phyloP scores from a whole-genome alignment of 2,888 invertebrate species.

The Orthosia incerta region DNA sequence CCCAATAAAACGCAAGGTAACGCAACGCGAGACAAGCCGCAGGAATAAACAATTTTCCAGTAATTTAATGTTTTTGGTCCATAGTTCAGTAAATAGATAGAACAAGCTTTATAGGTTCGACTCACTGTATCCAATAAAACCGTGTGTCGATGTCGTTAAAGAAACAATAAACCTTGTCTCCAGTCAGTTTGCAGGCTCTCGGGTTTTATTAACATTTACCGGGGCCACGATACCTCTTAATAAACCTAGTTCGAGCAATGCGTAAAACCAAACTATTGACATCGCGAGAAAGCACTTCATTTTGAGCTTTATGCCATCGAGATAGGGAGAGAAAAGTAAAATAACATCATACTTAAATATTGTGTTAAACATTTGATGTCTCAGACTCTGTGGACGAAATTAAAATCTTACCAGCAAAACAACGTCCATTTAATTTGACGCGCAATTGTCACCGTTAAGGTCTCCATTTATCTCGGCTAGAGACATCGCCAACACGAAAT shows the following conservation, averaged over 20 bases:
- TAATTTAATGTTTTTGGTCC: slow-evolving; percentile 13
- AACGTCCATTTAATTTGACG: slow-evolving; percentile 35
- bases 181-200: slow-evolving; percentile 59
- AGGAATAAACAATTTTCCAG: not conserved
- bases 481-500: slow-evolving; percentile 22
- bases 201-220: slow-evolving; percentile 69
- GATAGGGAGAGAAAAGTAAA: slow-evolving; percentile 27
- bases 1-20: not conserved
- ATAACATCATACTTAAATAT: slow-evolving; percentile 4
- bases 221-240: slow-evolving; percentile 59
- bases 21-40: not conserved
- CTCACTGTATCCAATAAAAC: slow-evolving; percentile 68
- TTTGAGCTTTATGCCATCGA: slow-evolving; percentile 28
- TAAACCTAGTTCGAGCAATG: slow-evolving; percentile 62
- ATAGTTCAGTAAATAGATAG: slow-evolving; percentile 23
- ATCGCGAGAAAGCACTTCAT: slow-evolving; percentile 9
- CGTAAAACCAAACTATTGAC: slow-evolving; percentile 28
- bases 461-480: slow-evolving; percentile 25
- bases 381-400: slow-evolving; percentile 22
- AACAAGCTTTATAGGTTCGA: slow-evolving; percentile 38
- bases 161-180: slow-evolving; percentile 71
- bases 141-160: slow-evolving; percentile 73
- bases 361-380: slow-evolving; percentile 44
- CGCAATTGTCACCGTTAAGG: slow-evolving; percentile 38
- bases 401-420: slow-evolving; percentile 43